These are phyloP conservation scores for Strix occidentalis DNA, from an alignment of 2,797 vertebrate species.

Conservation along the genomic window DNA sequence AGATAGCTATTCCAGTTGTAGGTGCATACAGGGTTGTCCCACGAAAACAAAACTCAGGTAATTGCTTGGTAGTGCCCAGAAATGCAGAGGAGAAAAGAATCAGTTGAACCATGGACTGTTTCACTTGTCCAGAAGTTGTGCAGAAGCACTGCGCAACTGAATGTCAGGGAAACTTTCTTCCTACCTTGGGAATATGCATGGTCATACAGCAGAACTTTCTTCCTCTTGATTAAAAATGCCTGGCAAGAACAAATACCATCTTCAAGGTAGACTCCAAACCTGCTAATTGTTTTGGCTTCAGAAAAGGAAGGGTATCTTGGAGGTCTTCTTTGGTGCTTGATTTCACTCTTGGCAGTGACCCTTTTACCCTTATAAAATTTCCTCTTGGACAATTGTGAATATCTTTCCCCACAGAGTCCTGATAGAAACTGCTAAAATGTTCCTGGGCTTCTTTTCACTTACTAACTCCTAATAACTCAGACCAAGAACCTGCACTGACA, in stretches of 20 bases:
- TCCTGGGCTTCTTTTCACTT: not conserved
- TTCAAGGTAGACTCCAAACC: not conserved
- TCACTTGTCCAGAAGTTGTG: not conserved
- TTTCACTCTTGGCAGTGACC: not conserved
- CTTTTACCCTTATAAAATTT: not conserved
- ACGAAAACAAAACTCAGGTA: not conserved
- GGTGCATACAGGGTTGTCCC: not conserved
- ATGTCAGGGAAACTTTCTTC: not conserved
- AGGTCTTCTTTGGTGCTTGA: not conserved
- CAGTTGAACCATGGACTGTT: not conserved
- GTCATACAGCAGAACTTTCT: not conserved
- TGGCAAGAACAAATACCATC: not conserved
- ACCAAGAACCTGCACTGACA: not conserved
- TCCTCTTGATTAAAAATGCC: not conserved
- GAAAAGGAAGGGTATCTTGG: not conserved
- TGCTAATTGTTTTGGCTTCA: not conserved
- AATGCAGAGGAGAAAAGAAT: not conserved
- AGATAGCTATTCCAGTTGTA: not conserved
- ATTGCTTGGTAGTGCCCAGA: not conserved
- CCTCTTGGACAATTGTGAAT: not conserved
- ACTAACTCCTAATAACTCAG: not conserved
- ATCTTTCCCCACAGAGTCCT: not conserved
- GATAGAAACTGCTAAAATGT: not conserved
- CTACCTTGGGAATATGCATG: not conserved
- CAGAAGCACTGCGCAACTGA: not conserved